phyloP scores from a whole-genome alignment of 2,113 vertebrate species.

The Lagopus leucura region DNA sequence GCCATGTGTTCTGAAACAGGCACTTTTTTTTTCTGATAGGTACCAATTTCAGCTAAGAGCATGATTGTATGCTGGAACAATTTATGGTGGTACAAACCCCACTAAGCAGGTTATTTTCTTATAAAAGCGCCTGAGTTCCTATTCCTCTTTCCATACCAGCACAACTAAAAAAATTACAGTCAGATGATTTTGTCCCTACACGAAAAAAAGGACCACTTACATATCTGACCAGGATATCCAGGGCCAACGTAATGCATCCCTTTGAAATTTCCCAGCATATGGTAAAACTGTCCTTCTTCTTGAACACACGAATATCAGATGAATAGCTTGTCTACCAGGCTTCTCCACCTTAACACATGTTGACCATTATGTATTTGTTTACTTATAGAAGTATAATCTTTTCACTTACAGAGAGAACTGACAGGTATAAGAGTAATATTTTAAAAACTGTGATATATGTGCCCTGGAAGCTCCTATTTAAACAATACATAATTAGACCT shows the following conservation, averaged over 20 bases:
- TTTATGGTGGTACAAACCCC: neutral
- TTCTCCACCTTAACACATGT: neutral
- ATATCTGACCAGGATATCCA: neutral
- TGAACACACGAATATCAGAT: neutral
- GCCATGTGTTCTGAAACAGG: neutral
- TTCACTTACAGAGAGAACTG: neutral
- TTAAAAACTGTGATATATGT: neutral
- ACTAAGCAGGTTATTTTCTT: neutral
- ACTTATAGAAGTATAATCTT: neutral
- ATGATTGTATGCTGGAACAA: neutral
- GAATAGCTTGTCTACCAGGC: neutral
- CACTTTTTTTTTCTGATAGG: neutral
- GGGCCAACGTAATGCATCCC: neutral
- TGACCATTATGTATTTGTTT: neutral
- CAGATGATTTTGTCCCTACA: neutral
- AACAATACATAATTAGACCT: neutral
- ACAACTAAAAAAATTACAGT: neutral
- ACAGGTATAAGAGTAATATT: neutral
- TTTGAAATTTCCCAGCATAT: neutral
- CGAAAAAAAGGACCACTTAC: neutral
- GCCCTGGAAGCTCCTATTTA: neutral
- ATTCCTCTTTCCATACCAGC: neutral
- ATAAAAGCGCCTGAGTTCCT: neutral
- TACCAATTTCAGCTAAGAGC: neutral
- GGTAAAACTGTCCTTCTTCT: neutral